Percentiles rank a stretch among this genome's conserved stretches.
phyloP scores from a whole-genome alignment of 1,140 invertebrate genomes.

The Diorhabda carinulata region DNA sequence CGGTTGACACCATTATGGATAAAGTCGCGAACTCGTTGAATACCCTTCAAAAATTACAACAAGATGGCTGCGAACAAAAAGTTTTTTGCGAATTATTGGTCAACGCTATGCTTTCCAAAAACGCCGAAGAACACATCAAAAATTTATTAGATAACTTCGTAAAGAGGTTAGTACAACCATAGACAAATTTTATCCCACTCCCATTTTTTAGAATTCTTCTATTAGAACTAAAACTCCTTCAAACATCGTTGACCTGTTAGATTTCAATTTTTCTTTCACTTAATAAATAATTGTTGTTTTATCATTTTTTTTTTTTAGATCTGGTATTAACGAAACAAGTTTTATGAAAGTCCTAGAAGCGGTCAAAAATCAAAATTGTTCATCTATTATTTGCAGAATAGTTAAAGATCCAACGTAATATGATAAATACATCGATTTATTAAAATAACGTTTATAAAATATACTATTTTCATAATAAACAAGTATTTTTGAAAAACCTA shows the following conservation, averaged over 20 bases:
- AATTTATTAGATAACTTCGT: conserved; percentile 40
- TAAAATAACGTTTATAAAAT: no score
- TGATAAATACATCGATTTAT: no score
- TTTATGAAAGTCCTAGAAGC: conserved; percentile 34
- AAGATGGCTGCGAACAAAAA: conserved; percentile 44
- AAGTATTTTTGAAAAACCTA: no score
- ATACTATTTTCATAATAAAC: no score
- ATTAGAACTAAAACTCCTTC: no score
- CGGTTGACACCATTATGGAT: conserved; percentile 22
- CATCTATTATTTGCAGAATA: conserved; percentile 26
- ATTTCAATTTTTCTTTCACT: no score
- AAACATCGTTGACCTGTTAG: no score
- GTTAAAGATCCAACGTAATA: conserved; percentile 30
- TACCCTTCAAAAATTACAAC: conserved; percentile 33
- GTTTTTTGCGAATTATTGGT: conserved; percentile 45
- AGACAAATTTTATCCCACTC: no score
- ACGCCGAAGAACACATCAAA: conserved; percentile 36
- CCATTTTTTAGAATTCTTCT: no score
- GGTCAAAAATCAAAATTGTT: conserved; percentile 31
- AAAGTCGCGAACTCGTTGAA: conserved; percentile 32
- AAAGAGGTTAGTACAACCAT: conserved; percentile 33
- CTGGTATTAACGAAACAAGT: background rate
- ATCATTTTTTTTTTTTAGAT: background rate
- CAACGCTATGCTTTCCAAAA: conserved; percentile 34
- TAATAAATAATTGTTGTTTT: no score